Evolutionary conservation across 2,113 vertebrate genomes (phyloP).

Genomic region (Dicentrarchus labrax): DNA sequence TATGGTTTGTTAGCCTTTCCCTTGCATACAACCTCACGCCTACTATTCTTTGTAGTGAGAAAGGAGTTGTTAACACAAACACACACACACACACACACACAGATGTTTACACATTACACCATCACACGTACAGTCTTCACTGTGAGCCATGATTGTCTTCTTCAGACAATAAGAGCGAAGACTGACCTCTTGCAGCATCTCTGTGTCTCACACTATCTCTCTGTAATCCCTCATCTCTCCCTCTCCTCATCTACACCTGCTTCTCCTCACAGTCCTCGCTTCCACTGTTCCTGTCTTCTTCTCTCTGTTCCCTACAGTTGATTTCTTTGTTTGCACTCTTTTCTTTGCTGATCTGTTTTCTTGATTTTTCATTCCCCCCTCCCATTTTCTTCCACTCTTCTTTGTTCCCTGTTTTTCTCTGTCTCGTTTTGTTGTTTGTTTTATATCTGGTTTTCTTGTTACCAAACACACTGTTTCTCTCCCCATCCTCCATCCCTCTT

Average conservation of each 20-base stretch:
- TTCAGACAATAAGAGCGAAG: slow-evolving; percentile 69
- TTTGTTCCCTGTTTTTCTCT: neutral
- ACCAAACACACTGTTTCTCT: neutral
- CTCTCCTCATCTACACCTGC: slow-evolving; percentile 61
- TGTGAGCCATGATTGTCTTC: slow-evolving; percentile 73
- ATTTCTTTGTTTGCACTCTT: slow-evolving; percentile 44
- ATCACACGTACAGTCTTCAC: slow-evolving; percentile 54
- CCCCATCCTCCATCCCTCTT: slow-evolving; percentile 2
- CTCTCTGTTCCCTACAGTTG: slow-evolving; percentile 22
- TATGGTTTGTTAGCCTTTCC: slow-evolving; percentile 42
- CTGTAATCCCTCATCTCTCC: slow-evolving; percentile 65
- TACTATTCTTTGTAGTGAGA: slow-evolving; percentile 49
- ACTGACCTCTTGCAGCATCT: slow-evolving; percentile 73
- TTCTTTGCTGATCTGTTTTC: slow-evolving; percentile 45
- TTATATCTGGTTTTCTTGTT: slow-evolving; percentile 5
- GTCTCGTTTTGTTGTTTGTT: slow-evolving; percentile 3
- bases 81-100: slow-evolving; percentile 37
- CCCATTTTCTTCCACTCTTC: neutral
- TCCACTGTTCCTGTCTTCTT: slow-evolving; percentile 17
- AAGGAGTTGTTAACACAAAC: slow-evolving; percentile 49
- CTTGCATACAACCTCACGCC: slow-evolving; percentile 31
- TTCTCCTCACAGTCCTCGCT: slow-evolving; percentile 28
- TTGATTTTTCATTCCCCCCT: neutral
- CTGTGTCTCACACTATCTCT: slow-evolving; percentile 52
- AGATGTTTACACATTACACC: slow-evolving; percentile 67